Percentiles rank a stretch among this genome's conserved stretches.
These are phyloP conservation scores for Sinocyclocheilus maitianheensis DNA, from an alignment of 2,113 vertebrate genomes.

Conservation along the genomic window DNA sequence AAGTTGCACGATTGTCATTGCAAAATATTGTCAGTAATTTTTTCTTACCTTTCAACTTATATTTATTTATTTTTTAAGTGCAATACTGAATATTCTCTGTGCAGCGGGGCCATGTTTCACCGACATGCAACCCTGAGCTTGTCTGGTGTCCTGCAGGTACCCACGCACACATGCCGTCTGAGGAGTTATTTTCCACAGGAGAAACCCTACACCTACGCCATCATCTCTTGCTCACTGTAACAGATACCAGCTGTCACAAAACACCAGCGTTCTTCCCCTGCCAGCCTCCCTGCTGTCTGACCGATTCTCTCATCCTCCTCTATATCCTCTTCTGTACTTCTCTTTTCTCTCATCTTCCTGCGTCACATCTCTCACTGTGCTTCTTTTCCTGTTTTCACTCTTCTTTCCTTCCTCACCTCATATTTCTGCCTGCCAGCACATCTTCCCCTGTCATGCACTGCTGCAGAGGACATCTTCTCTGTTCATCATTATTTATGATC, in stretches of 20 bases:
- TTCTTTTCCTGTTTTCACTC: neutral
- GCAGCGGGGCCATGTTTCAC: neutral
- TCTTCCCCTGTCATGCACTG: neutral
- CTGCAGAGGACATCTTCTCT: slow-evolving; percentile 26
- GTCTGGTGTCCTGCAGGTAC: slow-evolving; percentile 10
- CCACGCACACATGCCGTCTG: neutral
- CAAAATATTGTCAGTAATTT: neutral
- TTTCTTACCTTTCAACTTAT: too few relatives aligned
- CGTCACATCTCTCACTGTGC: neutral
- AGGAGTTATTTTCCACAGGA: slow-evolving; percentile 13
- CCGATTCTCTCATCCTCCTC: slow-evolving; percentile 1
- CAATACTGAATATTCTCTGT: neutral
- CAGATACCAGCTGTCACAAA: slow-evolving; percentile 10
- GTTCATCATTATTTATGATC: slow-evolving; percentile 37
- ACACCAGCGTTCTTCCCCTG: slow-evolving; percentile 12
- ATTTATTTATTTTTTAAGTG: too few relatives aligned
- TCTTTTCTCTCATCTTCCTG: neutral
- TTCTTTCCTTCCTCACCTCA: slow-evolving; percentile 2
- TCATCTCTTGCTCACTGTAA: slow-evolving; percentile 33
- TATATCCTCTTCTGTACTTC: slow-evolving; percentile 18
- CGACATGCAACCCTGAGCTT: neutral
- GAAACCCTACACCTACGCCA: slow-evolving; percentile 20
- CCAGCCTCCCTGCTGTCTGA: slow-evolving; percentile 29
- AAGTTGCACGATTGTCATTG: neutral
- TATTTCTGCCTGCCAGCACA: slow-evolving; percentile 26